Evolutionary conservation across 2,113 vertebrate genomes (phyloP), one percentile per base, ranked within the genome.

Genomic region (Erinaceus europaeus): DNA sequence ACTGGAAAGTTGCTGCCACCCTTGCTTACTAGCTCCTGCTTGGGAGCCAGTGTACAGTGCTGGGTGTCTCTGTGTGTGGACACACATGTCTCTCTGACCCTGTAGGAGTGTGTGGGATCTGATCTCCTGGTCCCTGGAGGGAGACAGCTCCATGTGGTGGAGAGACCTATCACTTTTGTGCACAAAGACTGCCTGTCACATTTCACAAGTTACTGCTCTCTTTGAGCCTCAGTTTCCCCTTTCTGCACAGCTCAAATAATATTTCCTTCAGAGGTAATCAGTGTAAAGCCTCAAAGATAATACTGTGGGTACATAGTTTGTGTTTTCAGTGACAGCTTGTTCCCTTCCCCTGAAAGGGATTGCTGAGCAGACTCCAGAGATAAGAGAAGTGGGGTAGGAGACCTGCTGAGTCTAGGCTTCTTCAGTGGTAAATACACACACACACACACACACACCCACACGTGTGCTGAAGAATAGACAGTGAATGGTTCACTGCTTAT

Each of bases 321-420:
- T 4, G 40, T 6, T 27, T 14, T 1, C 0, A 9, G 42, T 3
- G 8, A n/a, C n/a, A n/a, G n/a, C 2, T 13, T 4, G 18, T 17
- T 23, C 9, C 42, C 36, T 42, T 25, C 18, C 25, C 42, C 40
- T 34, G 36, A 67, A 44, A 20, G 4, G 25, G 68, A 15, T 9
- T 21, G 1, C 3, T 25, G 29, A 64, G 50, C 48, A 57, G 29
- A 57, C 23, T 23, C 52, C 17, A 27, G 23, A 27, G 55, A 57
- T 13, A 23, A 8, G 27, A 14, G 36, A 11, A 46, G 9, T 20
- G 11, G 20, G 25, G 36, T 8, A 42, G 9, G 15, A 42, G 29
- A 0, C 21, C 29, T 1, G 6, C 1, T 0, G 21, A 23, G 65
- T 23, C n/a, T 13, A 32, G 78, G 57, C 27, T 32, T 32, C 32